phyloP scores from a whole-genome alignment of 2,888 invertebrate genomes.

The Cyrtodaria siliqua region DNA sequence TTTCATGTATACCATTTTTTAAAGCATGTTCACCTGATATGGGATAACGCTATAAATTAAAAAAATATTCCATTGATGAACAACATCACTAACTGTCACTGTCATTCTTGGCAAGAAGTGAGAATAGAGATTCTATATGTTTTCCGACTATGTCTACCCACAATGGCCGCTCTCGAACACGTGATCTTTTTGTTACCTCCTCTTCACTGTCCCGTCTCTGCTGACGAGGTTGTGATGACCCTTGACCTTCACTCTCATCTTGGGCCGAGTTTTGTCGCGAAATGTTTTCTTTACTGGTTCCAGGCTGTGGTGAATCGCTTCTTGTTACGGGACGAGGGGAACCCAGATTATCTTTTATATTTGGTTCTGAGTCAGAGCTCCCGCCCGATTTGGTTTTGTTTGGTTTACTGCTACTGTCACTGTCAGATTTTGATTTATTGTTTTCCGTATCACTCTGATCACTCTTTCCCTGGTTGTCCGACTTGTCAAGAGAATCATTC shows the following conservation, averaged over 20 bases:
- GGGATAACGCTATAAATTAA: too few relatives aligned
- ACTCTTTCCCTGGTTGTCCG: constrained; percentile 8
- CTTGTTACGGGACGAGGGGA: constrained; percentile 58
- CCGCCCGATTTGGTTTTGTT: constrained; percentile 10
- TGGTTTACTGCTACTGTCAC: constrained; percentile 1
- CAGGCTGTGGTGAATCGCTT: constrained; percentile 60
- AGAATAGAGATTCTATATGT: constrained; percentile 77
- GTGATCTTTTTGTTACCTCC: constrained; percentile 39
- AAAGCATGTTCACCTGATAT: too few relatives aligned
- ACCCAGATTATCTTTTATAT: constrained; percentile 60
- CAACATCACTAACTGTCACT: constrained; percentile 18
- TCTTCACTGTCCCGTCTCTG: constrained; percentile 12
- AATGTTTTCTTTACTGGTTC: constrained; percentile 45
- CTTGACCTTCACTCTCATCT: constrained; percentile 28
- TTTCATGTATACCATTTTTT: too few relatives aligned
- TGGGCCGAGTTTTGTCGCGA: constrained; percentile 19
- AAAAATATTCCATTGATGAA: too few relatives aligned
- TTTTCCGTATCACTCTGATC: constrained; percentile 23
- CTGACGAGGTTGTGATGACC: constrained; percentile 18
- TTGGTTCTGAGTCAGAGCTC: constrained; percentile 49
- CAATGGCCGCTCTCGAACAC: constrained; percentile 71
- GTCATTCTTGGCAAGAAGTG: constrained; percentile 42
- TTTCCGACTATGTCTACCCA: constrained; percentile 78
- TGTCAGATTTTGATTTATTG: constrained; percentile 25
- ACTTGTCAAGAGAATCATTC: neutral